Conservation (phyloP, 1,140 invertebrate genomes). For the Zaprionus taronus region DNA sequence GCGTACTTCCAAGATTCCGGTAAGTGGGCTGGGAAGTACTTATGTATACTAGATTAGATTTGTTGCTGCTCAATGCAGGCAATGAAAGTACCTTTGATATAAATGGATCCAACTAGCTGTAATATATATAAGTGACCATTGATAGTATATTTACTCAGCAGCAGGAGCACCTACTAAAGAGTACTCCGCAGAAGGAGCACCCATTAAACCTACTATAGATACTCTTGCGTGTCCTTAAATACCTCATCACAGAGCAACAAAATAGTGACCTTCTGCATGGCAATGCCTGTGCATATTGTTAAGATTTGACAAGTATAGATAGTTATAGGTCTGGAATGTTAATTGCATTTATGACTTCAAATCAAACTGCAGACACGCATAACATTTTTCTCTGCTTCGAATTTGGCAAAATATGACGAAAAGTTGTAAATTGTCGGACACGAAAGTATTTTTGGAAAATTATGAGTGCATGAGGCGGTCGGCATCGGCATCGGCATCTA, state of each 20-base stretch:
- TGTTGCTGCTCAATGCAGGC: neutral
- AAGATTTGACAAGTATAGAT: neutral
- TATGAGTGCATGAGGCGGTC: constrained; percentile 67
- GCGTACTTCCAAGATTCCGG: constrained; percentile 97
- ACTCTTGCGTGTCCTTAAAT: too few species aligned
- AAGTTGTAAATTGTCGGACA: constrained; percentile 70
- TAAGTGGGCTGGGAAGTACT: constrained; percentile 85
- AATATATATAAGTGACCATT: too few species aligned
- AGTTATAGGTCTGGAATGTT: neutral
- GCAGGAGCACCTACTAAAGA: too few species aligned
- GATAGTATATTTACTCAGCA: too few species aligned
- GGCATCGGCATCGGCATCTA: neutral
- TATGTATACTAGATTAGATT: neutral
- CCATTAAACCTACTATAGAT: too few species aligned
- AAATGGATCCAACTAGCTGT: too few species aligned
- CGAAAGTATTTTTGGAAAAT: constrained; percentile 75
- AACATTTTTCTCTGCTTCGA: constrained; percentile 32
- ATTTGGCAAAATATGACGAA: constrained; percentile 53
- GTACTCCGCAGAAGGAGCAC: too few species aligned
- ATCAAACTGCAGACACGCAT: neutral
- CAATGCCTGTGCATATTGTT: too few species aligned
- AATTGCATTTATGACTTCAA: neutral
- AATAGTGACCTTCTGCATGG: too few species aligned
- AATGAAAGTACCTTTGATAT: too few species aligned
- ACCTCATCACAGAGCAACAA: too few species aligned